Conservation (phyloP, 1,140 invertebrate genomes). For the Listronotus oregonensis region DNA sequence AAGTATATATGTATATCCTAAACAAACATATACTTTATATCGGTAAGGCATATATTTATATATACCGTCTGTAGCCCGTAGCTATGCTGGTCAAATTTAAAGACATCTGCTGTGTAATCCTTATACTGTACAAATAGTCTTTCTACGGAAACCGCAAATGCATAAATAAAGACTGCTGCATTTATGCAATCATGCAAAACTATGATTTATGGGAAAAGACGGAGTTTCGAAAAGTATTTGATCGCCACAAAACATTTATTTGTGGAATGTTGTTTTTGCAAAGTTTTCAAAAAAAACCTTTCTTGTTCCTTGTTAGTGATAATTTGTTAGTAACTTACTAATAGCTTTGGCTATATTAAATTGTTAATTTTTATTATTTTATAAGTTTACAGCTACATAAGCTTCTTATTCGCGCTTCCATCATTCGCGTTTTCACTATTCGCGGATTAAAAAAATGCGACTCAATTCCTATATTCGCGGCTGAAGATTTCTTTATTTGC, state of each 20-base stretch:
- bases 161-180: conserved; percentile 5
- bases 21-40: conserved; percentile 10
- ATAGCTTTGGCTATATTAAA: too few relatives aligned
- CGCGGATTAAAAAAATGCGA: too few relatives aligned
- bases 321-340: too few relatives aligned
- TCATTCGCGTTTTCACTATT: too few relatives aligned
- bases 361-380: too few relatives aligned
- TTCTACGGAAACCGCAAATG: conserved; percentile 5
- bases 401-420: too few relatives aligned
- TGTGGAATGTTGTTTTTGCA: not conserved
- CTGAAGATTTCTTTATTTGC: too few relatives aligned
- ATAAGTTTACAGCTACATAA: too few relatives aligned
- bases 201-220: conserved; percentile 9
- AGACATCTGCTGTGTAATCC: conserved; percentile 7
- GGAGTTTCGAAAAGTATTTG: not conserved
- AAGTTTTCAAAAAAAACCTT: too few relatives aligned
- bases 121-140: conserved; percentile 4
- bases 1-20: conserved; percentile 1
- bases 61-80: not conserved
- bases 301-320: too few relatives aligned
- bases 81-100: not conserved
- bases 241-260: not conserved
- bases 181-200: conserved; percentile 4
- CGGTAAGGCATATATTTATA: not conserved
- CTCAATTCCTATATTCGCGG: too few relatives aligned